Conservation (phyloP, 2,797 vertebrate species). For the Gambusia yucatana region DNA sequence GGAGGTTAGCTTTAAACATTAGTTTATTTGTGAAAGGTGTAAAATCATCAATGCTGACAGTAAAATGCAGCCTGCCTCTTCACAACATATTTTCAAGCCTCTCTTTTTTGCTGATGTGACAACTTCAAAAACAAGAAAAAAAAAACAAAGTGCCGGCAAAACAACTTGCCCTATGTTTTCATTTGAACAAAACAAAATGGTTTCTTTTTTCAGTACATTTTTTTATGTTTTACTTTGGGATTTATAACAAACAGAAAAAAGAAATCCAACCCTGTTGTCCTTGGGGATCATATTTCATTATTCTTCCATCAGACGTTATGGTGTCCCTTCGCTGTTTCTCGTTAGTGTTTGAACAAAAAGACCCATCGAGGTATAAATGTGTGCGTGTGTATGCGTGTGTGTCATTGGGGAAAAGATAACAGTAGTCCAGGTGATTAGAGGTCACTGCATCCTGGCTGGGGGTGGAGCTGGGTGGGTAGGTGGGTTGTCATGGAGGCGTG, state of each 20-base stretch:
- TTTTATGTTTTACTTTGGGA: constrained; percentile 11
- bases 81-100: background rate
- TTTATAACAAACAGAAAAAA: background rate
- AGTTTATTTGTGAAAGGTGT: background rate
- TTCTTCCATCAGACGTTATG: constrained; percentile 12
- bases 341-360: constrained; percentile 60
- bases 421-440: constrained; percentile 60
- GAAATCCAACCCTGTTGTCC: constrained; percentile 20
- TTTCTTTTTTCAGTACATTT: background rate
- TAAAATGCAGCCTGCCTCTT: background rate
- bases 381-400: constrained; percentile 12
- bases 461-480: background rate
- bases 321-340: constrained; percentile 22
- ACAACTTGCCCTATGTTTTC: background rate
- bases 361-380: constrained; percentile 31
- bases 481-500: constrained; percentile 46
- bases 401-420: constrained; percentile 59
- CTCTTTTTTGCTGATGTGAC: background rate
- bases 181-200: background rate
- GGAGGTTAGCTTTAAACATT: background rate
- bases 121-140: background rate
- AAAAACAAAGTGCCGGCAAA: background rate
- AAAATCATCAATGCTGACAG: background rate
- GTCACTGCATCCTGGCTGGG: constrained; percentile 53
- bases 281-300: constrained; percentile 50